A percentile compares a stretch with the other conserved stretches of the same genome.
Evolutionary conservation across 2,113 vertebrate species (phyloP).

Genomic region (Narcine bancroftii): DNA sequence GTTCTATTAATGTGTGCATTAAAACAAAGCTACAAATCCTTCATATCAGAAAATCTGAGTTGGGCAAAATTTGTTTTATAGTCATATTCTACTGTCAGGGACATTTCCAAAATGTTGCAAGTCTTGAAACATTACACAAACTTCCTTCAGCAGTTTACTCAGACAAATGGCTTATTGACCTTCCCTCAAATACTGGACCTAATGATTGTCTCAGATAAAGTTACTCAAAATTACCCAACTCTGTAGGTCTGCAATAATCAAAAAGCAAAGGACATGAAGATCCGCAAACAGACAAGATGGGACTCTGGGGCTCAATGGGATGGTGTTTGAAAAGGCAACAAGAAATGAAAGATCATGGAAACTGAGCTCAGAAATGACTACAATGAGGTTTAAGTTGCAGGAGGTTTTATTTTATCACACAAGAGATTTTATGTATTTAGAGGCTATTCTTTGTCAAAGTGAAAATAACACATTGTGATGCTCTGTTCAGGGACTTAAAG

Average conservation of each 20-base stretch:
- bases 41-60: not conserved
- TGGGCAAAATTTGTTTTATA: not conserved
- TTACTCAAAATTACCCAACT: not conserved
- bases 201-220: not conserved
- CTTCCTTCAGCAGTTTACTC: not conserved
- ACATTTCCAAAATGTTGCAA: not conserved
- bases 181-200: not conserved
- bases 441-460: not conserved
- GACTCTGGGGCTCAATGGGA: too few species aligned
- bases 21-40: not conserved
- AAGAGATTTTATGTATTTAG: not conserved
- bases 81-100: not conserved
- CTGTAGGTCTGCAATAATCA: not conserved
- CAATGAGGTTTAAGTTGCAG: too few species aligned
- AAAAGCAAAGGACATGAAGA: not conserved
- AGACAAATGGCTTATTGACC: not conserved
- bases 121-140: not conserved
- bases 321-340: not conserved
- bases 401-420: too few species aligned
- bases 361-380: too few species aligned
- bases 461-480: not conserved
- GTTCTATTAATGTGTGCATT: not conserved
- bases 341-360: too few species aligned
- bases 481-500: not conserved
- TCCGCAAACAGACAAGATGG: too few species aligned